Evolutionary conservation across 2,888 invertebrate species (phyloP).

Genomic region (Eugnorisma glareosa): DNA sequence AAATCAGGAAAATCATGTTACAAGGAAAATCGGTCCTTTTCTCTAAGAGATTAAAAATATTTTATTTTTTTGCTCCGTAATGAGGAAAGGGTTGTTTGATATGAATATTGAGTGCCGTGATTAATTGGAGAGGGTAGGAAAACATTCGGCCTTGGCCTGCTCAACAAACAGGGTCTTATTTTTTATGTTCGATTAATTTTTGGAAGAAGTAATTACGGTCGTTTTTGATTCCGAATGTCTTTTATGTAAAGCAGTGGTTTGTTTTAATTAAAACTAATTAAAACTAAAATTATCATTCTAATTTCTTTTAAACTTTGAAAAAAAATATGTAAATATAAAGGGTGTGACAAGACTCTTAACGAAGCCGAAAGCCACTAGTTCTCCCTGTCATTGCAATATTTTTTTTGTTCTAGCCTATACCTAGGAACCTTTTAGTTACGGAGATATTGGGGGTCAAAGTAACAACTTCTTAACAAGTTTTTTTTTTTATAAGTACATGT

Average conservation of each 20-base stretch:
- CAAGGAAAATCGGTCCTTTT: constrained; percentile 1
- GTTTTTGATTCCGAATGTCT: constrained; percentile 19
- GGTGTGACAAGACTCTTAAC: no score
- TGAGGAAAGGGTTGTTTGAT: constrained; percentile 46
- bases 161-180: constrained; percentile 28
- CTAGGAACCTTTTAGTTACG: no score
- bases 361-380: no score
- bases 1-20: constrained; percentile 18
- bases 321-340: no score
- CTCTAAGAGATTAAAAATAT: not conserved
- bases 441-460: no score
- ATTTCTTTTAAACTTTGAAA: not conserved
- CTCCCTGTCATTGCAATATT: no score
- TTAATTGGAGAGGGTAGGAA: constrained; percentile 39
- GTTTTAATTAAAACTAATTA: no score
- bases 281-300: no score
- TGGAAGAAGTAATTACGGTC: constrained; percentile 24
- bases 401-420: no score
- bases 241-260: not conserved
- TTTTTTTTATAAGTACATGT: no score
- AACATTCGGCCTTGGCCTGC: constrained; percentile 42
- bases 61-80: constrained; percentile 5
- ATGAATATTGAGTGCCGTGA: constrained; percentile 41
- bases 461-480: no score
- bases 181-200: constrained; percentile 24